Percentiles rank a stretch among this genome's conserved stretches.
Evolutionary conservation across 2,797 vertebrate species (phyloP).

Genomic region (Tolypeutes matacus): DNA sequence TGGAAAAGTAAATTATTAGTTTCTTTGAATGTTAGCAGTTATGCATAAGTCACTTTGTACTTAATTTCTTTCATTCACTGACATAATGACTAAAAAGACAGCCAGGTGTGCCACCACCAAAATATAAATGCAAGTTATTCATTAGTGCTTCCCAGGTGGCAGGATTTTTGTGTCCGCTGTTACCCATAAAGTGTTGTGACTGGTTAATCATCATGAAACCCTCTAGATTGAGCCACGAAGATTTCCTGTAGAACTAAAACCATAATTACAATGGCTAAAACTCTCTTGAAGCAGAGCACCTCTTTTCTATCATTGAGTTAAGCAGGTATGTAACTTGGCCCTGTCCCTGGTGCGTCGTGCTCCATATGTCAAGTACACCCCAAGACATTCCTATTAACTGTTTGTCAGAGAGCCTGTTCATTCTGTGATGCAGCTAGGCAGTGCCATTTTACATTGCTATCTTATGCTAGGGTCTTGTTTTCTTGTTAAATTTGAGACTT

Average conservation of each 20-base stretch:
- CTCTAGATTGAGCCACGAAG: conserved; percentile 23
- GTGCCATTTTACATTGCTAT: not conserved
- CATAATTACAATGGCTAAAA: conserved; percentile 37
- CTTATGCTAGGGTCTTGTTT: not conserved
- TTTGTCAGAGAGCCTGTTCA: not conserved
- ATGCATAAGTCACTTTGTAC: conserved; percentile 69
- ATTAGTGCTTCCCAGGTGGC: conserved; percentile 51
- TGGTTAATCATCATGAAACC: conserved; percentile 36
- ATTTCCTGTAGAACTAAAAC: conserved; percentile 15
- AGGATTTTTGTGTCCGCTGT: conserved; percentile 28
- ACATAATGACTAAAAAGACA: conserved; percentile 66
- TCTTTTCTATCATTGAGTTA: not conserved
- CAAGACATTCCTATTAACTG: not conserved
- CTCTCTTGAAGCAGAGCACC: not conserved
- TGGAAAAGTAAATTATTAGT: conserved; percentile 78
- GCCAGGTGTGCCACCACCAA: conserved; percentile 65
- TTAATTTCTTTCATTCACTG: conserved; percentile 77
- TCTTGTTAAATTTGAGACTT: not conserved
- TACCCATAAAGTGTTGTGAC: not conserved
- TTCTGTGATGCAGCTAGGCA: not conserved
- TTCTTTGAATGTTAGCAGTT: conserved; percentile 74
- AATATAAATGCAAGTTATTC: conserved; percentile 63
- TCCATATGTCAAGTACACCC: not conserved
- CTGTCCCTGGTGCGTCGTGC: not conserved
- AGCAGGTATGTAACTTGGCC: not conserved